phyloP scores from a whole-genome alignment of 2,113 vertebrate species.

The Alligator mississippiensis region DNA sequence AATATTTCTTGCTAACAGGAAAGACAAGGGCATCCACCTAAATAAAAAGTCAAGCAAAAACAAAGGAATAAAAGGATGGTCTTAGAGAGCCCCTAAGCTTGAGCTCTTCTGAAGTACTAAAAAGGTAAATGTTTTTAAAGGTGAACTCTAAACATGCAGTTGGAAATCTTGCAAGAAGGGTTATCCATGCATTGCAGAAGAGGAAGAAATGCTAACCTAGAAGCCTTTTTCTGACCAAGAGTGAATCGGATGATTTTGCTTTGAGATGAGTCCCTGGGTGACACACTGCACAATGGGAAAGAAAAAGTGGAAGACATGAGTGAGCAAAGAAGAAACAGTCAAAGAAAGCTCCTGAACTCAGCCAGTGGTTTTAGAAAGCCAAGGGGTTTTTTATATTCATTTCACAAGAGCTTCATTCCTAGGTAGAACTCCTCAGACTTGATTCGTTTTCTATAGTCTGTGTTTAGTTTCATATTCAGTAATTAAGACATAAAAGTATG shows the following conservation, averaged over 20 bases:
- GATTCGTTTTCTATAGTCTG: background rate
- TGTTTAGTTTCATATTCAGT: background rate
- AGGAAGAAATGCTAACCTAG: conserved; percentile 91
- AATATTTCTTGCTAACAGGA: background rate
- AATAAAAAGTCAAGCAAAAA: background rate
- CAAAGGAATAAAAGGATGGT: background rate
- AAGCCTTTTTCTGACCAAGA: conserved; percentile 97
- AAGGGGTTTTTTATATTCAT: background rate
- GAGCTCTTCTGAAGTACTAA: background rate
- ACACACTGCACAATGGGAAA: conserved; percentile 81
- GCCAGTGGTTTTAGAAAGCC: background rate
- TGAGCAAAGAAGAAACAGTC: conserved; percentile 69
- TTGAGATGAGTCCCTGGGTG: conserved; percentile 93
- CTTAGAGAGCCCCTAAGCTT: background rate
- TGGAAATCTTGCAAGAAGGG: conserved; percentile 49
- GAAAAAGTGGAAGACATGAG: conserved; percentile 79
- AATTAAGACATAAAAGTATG: background rate
- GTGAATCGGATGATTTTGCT: conserved; percentile 98
- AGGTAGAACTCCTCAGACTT: background rate
- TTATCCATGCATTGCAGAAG: conserved; percentile 78
- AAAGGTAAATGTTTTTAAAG: conserved; percentile 12
- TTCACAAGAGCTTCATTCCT: background rate
- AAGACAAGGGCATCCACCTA: background rate
- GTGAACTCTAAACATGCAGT: conserved; percentile 66
- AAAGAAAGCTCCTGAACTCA: conserved; percentile 22